These are phyloP conservation scores for Neomorphus geoffroyi DNA, from an alignment of 2,797 vertebrate genomes.

Conservation along the genomic window DNA sequence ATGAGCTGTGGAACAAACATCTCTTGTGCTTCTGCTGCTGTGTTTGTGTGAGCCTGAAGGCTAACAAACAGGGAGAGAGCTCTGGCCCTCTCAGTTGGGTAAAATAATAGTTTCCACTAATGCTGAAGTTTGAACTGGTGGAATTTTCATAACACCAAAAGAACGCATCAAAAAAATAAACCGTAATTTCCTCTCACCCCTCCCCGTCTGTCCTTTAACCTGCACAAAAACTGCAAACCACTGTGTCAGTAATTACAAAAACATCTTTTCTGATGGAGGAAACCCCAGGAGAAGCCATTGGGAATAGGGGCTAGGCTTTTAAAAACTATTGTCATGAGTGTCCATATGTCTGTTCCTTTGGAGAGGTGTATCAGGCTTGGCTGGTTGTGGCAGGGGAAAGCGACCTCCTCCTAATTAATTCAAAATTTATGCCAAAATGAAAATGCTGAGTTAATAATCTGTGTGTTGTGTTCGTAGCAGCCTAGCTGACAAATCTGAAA, in stretches of 20 bases:
- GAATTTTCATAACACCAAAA: conserved; percentile 26
- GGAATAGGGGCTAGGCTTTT: background rate
- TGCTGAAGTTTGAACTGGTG: background rate
- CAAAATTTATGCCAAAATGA: background rate
- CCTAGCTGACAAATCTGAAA: background rate
- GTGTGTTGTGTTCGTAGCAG: background rate
- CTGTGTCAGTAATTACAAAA: background rate
- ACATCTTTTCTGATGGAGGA: background rate
- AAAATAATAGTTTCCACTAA: conserved; percentile 67
- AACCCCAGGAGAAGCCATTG: background rate
- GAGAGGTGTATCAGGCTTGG: background rate
- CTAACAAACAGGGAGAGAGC: conserved; percentile 61
- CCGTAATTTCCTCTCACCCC: conserved; percentile 6
- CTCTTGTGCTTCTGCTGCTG: conserved; percentile 53
- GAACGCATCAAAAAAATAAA: conserved; percentile 31
- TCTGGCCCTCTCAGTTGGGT: background rate
- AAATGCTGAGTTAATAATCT: background rate
- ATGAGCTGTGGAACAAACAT: conserved; percentile 51
- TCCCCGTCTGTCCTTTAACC: conserved; percentile 37
- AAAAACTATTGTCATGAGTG: background rate
- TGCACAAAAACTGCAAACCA: background rate
- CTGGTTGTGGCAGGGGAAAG: accelerated
- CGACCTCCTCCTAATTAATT: background rate
- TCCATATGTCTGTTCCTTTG: background rate
- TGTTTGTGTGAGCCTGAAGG: conserved; percentile 62